Conservation (phyloP, 1,140 invertebrate genomes). For the Chironomus striatipennis region DNA sequence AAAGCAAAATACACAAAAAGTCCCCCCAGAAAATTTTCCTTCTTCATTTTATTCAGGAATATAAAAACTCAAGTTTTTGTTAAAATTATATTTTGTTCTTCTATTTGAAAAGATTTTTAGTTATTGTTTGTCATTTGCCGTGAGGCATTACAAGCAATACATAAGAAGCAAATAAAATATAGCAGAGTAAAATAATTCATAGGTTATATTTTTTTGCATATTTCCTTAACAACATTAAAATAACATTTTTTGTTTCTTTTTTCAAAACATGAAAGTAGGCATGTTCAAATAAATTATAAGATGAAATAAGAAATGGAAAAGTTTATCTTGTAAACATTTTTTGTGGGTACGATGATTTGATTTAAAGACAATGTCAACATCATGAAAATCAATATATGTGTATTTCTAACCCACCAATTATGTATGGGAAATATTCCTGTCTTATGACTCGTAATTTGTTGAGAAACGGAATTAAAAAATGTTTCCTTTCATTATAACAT, state of each 20-base stretch:
- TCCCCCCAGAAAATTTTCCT: too few species aligned
- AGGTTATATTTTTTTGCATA: background rate
- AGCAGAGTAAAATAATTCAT: background rate
- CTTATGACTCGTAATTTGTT: background rate
- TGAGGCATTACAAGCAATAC: slow-evolving; percentile 5
- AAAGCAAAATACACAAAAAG: too few species aligned
- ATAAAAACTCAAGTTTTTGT: too few species aligned
- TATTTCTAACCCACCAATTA: too few species aligned
- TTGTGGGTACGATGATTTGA: too few species aligned
- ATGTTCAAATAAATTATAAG: background rate
- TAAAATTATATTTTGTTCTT: too few species aligned
- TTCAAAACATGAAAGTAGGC: background rate
- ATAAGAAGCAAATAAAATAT: background rate
- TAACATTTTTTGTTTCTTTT: background rate
- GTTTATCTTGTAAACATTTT: too few species aligned
- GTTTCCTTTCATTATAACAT: background rate
- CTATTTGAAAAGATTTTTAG: too few species aligned
- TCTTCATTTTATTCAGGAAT: too few species aligned
- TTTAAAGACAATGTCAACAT: too few species aligned
- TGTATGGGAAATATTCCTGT: too few species aligned
- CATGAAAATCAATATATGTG: too few species aligned
- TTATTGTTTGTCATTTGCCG: background rate
- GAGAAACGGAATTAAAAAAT: background rate
- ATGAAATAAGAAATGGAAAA: background rate
- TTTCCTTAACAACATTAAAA: background rate